Evolutionary conservation across 2,113 vertebrate genomes (phyloP).

Genomic region (Candoia aspera): DNA sequence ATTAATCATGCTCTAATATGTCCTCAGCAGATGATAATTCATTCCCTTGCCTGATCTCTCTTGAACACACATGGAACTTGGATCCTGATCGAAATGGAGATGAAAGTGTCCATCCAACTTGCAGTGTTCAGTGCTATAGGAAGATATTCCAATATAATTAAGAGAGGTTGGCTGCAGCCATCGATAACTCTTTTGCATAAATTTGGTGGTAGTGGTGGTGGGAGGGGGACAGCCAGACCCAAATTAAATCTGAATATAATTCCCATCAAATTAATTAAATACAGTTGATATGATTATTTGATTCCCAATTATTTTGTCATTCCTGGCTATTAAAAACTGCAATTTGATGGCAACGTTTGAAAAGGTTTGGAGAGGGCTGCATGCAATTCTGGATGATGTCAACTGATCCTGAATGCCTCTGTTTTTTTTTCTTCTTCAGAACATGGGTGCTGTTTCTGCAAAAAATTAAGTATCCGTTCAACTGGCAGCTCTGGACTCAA

Average conservation of each 20-base stretch:
- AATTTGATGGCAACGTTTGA: neutral
- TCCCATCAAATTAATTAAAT: neutral
- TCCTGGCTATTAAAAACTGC: neutral
- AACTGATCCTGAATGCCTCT: neutral
- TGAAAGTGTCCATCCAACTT: conserved; percentile 60
- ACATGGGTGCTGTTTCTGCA: neutral
- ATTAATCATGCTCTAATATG: conserved; percentile 14
- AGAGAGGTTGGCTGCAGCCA: conserved; percentile 16
- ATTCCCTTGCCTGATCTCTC: conserved; percentile 35
- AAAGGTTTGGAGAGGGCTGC: neutral
- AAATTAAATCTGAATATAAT: neutral
- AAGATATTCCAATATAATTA: conserved; percentile 31
- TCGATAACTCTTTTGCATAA: neutral
- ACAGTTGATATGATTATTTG: neutral
- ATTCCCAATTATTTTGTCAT: neutral
- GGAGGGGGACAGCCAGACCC: neutral
- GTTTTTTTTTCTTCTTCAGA: neutral
- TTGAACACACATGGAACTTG: conserved; percentile 69
- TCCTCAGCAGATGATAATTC: neutral
- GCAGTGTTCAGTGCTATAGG: conserved; percentile 57
- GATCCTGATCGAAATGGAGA: conserved; percentile 69
- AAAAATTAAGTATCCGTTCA: neutral
- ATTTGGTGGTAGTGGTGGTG: neutral
- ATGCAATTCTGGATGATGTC: neutral
- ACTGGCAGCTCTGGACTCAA: too few species aligned